These are phyloP conservation scores for Pristionchus arcanus DNA, from an alignment of 2,888 invertebrate genomes.

Conservation along the genomic window DNA sequence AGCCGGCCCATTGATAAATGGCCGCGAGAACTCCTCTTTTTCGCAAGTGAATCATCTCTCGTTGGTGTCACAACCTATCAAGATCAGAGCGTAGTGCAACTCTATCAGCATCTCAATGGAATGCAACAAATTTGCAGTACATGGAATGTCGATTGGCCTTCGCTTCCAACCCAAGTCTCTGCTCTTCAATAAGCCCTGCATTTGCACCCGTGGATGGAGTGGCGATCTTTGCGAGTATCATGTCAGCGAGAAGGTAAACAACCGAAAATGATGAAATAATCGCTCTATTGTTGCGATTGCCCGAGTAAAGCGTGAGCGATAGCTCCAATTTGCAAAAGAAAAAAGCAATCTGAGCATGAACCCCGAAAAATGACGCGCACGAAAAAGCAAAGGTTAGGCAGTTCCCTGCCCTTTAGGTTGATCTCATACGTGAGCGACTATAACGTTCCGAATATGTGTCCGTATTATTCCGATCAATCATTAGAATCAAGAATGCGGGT, in stretches of 20 bases:
- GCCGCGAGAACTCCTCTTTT: not conserved
- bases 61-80: slow-evolving; percentile 14
- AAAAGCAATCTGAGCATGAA: not conserved
- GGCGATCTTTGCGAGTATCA: slow-evolving; percentile 74
- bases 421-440: not conserved
- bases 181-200: slow-evolving; percentile 70
- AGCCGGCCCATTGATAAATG: slow-evolving; percentile 20
- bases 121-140: slow-evolving; percentile 62
- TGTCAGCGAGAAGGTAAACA: slow-evolving; percentile 70
- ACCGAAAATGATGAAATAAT: slow-evolving; percentile 6
- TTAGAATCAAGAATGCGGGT: slow-evolving; percentile 35
- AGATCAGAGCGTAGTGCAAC: not conserved
- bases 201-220: slow-evolving; percentile 72
- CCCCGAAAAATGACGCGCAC: not conserved
- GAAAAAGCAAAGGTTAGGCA: not conserved
- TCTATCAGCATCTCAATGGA: not conserved
- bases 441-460: not conserved
- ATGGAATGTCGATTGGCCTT: slow-evolving; percentile 71
- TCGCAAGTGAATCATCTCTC: not conserved
- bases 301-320: slow-evolving; percentile 3
- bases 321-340: not conserved
- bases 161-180: slow-evolving; percentile 72
- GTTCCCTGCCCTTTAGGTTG: not conserved
- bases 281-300: not conserved
- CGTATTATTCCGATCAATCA: slow-evolving; percentile 25